phyloP scores from a whole-genome alignment of 2,113 vertebrate species.

The Maccullochella peelii region DNA sequence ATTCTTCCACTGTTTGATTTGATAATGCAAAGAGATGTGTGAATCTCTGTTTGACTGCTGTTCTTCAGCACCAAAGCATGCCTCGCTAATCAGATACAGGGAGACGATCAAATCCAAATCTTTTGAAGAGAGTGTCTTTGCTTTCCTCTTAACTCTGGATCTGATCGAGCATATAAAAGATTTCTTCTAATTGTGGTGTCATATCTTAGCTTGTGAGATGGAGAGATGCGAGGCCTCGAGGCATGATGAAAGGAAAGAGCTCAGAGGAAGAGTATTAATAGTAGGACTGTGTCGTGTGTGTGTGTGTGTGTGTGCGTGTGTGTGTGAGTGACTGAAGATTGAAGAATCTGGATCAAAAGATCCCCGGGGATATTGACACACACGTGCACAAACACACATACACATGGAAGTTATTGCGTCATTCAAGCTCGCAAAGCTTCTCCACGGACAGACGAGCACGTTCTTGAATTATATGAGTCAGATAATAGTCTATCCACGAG shows the following conservation, averaged over 20 bases:
- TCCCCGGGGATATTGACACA: constrained; percentile 46
- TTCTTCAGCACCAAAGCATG: constrained; percentile 1
- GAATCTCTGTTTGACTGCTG: not conserved
- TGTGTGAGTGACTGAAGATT: constrained; percentile 33
- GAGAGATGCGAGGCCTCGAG: constrained; percentile 35
- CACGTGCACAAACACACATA: constrained; percentile 6
- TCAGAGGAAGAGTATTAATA: constrained; percentile 61
- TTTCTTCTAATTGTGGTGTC: constrained; percentile 46
- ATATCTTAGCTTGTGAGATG: constrained; percentile 25
- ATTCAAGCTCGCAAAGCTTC: constrained; percentile 22
- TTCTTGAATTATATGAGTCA: constrained; percentile 18
- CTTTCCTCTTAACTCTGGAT: constrained; percentile 20
- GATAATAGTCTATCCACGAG: constrained; percentile 4
- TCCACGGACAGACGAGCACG: constrained; percentile 11
- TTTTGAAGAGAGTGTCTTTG: constrained; percentile 30
- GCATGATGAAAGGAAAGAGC: constrained; percentile 32
- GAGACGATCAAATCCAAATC: constrained; percentile 2
- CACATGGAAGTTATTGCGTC: constrained; percentile 20
- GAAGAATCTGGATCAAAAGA: constrained; percentile 70
- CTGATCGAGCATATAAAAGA: constrained; percentile 5
- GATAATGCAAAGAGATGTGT: constrained; percentile 1
- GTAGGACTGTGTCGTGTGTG: constrained; percentile 5
- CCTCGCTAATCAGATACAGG: constrained; percentile 18
- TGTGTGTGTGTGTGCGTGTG: constrained; percentile 20
- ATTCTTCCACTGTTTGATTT: constrained; percentile 7